Percentiles rank a stretch among this genome's conserved stretches.
Evolutionary conservation across 2,113 vertebrate genomes (phyloP).

Genomic region (Alaudala cheleensis): DNA sequence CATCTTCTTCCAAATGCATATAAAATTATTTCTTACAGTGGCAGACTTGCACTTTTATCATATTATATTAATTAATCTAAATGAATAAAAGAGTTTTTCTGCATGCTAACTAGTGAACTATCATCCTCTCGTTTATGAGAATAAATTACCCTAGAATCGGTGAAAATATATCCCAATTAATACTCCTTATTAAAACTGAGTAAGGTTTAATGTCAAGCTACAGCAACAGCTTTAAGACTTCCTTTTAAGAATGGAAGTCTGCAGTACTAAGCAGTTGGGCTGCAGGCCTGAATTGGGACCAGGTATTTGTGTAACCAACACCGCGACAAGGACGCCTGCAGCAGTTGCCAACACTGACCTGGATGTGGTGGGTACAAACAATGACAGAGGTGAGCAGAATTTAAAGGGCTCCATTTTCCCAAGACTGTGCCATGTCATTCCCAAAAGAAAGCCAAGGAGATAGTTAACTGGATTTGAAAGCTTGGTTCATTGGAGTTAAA

Average conservation of each 20-base stretch:
- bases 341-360: background rate
- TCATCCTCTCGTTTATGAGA: background rate
- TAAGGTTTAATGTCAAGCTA: background rate
- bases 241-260: background rate
- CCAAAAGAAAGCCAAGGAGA: background rate
- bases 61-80: background rate
- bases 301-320: background rate
- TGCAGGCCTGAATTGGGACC: background rate
- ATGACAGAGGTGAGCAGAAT: background rate
- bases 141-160: background rate
- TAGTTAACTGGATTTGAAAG: conserved; percentile 31
- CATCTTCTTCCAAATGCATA: background rate
- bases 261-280: background rate
- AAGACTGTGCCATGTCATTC: background rate
- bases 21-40: background rate
- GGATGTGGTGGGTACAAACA: background rate
- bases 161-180: conserved; percentile 9
- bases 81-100: conserved; percentile 8
- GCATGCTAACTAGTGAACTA: background rate
- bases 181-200: background rate
- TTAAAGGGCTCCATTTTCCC: background rate
- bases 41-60: background rate
- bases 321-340: background rate
- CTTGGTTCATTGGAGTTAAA: conserved; percentile 5
- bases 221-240: background rate